Evolutionary conservation across 92 coral and sea anemone genomes (phyloP), one percentile per base, ranked within the genome.

Genomic region (Muricea muricata): DNA sequence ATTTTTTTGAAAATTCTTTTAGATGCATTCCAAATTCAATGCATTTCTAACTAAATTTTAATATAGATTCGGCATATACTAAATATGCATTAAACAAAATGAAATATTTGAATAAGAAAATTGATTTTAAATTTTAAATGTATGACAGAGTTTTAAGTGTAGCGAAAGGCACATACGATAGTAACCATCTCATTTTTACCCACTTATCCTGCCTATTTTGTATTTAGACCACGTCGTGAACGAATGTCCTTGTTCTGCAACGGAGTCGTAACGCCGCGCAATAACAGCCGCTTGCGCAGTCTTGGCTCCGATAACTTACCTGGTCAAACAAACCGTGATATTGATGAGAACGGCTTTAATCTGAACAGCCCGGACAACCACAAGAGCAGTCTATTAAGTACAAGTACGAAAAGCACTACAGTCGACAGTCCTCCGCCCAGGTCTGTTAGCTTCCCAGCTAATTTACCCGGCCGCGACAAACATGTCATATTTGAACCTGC

Each of bases 211-310:
- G 37, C 20, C 32, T 17, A 11, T 21, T 45, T 76, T n/a, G n/a
- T n/a, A n/a, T n/a, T n/a, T 21, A 78, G 83, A 29, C 83, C 83
- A 34, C 85, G 99, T 69, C 86, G 99, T 73, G 95, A 97, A 50
- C 99, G 99, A 50, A 94, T 97, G 30, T 97, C 99, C 29, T 80
- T 97, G 84, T 97, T 94, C 85, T 92, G 97, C 1, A 95, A 97
- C 45, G 99, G 97, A 24, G 74, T 97, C 88, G 91, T 84, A 29
- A 92, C 92, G 18, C 87, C 91, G 57, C 90, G 85, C 81, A 89
- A 85, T 32, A 94, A 93, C 65, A 60, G 84, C 18, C 97, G 97
- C 21, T 31, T 88, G 65, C 91, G 94, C 25, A 97, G 99, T 84
- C 78, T 67, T 25, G 96, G 86, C 26, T 83, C 46, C 18, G 70